A percentile compares a stretch with the other conserved stretches of the same genome.
phyloP scores from a whole-genome alignment of 2,888 invertebrate genomes.

The Papilio protenor region DNA sequence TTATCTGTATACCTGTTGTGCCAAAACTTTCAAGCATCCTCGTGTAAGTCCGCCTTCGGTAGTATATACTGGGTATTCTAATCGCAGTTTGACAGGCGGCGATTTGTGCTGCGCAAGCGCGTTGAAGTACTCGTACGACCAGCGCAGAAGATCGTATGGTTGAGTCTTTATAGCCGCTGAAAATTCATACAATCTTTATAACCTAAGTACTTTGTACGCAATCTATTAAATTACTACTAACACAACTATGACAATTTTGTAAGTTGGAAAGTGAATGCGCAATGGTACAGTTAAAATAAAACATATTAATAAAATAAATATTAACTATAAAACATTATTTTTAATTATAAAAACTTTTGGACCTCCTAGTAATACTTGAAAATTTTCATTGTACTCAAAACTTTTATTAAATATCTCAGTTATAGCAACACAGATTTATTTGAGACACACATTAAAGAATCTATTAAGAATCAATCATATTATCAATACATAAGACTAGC shows the following conservation, averaged over 20 bases:
- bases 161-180: slow-evolving; percentile 94
- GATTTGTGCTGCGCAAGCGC: slow-evolving; percentile 90
- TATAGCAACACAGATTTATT: too few species aligned
- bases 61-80: slow-evolving; percentile 89
- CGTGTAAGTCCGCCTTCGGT: slow-evolving; percentile 90
- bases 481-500: too few species aligned
- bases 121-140: slow-evolving; percentile 93
- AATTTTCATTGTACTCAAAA: too few species aligned
- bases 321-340: too few species aligned
- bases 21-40: slow-evolving; percentile 90
- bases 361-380: too few species aligned
- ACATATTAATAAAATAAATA: too few species aligned
- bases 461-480: too few species aligned
- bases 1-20: slow-evolving; percentile 90
- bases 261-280: not conserved
- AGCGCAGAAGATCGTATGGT: slow-evolving; percentile 92
- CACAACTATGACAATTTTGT: not conserved
- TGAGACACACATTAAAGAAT: not conserved
- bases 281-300: too few species aligned
- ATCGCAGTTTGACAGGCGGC: slow-evolving; percentile 91
- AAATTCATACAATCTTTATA: slow-evolving; percentile 42
- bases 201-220: too few species aligned
- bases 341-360: too few species aligned
- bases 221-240: not conserved
- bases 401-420: too few species aligned